Percentiles rank a stretch among this genome's conserved stretches.
phyloP scores from a whole-genome alignment of 2,113 vertebrate genomes.

The Cavia aperea region DNA sequence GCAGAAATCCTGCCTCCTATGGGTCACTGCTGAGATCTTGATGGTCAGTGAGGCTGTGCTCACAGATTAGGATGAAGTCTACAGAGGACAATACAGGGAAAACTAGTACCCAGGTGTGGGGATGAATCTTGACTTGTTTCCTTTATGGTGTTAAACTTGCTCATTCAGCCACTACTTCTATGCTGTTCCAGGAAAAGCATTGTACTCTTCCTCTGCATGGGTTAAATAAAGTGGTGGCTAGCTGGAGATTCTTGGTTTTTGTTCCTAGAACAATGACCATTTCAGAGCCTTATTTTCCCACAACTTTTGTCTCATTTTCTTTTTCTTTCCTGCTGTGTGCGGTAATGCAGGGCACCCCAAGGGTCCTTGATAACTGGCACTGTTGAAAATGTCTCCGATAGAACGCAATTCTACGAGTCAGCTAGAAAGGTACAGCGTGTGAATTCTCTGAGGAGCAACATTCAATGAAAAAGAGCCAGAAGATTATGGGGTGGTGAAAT shows the following conservation, averaged over 20 bases:
- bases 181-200: neutral
- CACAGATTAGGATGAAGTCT: neutral
- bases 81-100: neutral
- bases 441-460: neutral
- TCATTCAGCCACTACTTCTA: neutral
- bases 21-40: neutral
- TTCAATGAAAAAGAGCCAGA: neutral
- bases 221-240: neutral
- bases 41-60: neutral
- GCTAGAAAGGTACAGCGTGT: neutral
- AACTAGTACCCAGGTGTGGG: neutral
- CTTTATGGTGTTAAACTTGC: neutral
- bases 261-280: neutral
- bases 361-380: neutral
- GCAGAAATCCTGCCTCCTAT: neutral
- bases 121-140: neutral
- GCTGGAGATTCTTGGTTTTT: neutral
- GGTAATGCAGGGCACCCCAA: neutral
- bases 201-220: neutral
- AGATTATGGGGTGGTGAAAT: accelerated
- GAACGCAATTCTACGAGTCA: neutral
- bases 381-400: neutral
- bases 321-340: neutral
- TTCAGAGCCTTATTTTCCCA: neutral
- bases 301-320: neutral